phyloP scores from a whole-genome alignment of 2,113 vertebrate species.

The Oncorhynchus masou region DNA sequence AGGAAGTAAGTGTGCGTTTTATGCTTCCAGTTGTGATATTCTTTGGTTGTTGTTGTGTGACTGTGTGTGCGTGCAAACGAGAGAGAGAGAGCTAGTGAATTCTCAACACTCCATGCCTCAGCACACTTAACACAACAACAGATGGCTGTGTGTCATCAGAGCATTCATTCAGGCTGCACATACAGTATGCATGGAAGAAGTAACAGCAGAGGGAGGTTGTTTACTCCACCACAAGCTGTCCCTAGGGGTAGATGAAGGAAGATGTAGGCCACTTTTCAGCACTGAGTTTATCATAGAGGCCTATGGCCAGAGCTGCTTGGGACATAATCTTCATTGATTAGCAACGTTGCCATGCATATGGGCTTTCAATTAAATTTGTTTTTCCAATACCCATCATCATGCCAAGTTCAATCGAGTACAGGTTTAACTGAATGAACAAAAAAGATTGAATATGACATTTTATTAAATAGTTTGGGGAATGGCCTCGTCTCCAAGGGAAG shows the following conservation, averaged over 20 bases:
- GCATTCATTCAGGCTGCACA: constrained; percentile 71
- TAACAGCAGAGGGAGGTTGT: constrained; percentile 69
- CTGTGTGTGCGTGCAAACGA: no score
- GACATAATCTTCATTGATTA: constrained; percentile 69
- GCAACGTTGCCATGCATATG: constrained; percentile 52
- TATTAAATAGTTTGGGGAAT: no score
- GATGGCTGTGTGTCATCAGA: constrained; percentile 74
- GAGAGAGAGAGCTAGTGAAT: constrained; percentile 42
- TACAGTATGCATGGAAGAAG: constrained; percentile 61
- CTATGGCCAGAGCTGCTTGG: constrained; percentile 18
- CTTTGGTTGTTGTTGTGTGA: no score
- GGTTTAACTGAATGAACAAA: no score
- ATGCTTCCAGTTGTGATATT: no score
- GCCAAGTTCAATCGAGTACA: constrained; percentile 17
- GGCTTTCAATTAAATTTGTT: constrained; percentile 53
- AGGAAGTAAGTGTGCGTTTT: no score
- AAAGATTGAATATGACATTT: no score
- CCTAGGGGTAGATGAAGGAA: constrained; percentile 69
- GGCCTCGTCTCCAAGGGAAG: no score
- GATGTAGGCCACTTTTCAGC: constrained; percentile 57
- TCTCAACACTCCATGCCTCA: constrained; percentile 66
- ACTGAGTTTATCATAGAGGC: constrained; percentile 47
- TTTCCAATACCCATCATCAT: constrained; percentile 53
- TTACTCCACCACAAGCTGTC: constrained; percentile 70
- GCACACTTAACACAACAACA: constrained; percentile 74